Base-by-base conservation (phyloP, 2,113 vertebrate species). In the Phodopus roborovskii region DNA sequence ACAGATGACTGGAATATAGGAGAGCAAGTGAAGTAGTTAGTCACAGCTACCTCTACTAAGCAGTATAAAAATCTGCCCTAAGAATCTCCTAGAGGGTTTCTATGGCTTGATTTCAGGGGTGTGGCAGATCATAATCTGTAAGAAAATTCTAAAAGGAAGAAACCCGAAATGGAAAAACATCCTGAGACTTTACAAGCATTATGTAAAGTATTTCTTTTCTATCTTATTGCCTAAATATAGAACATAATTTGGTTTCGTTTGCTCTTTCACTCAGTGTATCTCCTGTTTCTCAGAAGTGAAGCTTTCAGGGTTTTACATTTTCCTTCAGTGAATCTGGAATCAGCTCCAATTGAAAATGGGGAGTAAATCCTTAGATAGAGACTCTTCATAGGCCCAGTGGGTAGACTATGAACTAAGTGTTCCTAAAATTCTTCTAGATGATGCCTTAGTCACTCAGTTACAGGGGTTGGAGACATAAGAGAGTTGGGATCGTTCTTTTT, bases 241-340 rank as follows among this genome's bases (percentile, higher is more conserved):
- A 77, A 48, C 48, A 68, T 53, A 68, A 7, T 3, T 79, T 17
- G 0, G 0, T 39, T 88, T 73, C 13, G 24, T 82, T 88, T 30
- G 24, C 1, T 95, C 19, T 77, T 64, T 85, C 66, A 73, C 50
- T 4, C 85, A 77, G 12, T 48, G 58, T 16, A 26, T n/a, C 1
- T 77, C 1, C 15, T 93, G 48, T 66, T 60, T 92, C n/a, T 90
- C 92, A 93, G 83, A 77, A 6, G 94, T 5, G 48, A 74, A 82
- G 0, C 30, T 39, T 19, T 24, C 68, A 2, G 10, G 39, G 12
- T 90, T 88, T 91, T 82, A 42, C 4, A n/a, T 92, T 78, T 83
- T 7, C 20, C 8, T 95, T 20, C 12, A 96, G 70, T 22, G 20
- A 93, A 91, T 68, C 24, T 85, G 2, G 4, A 88, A 28, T 85